Evolutionary conservation across 1,140 invertebrate genomes (phyloP).

Genomic region (Lycorma delicatula): DNA sequence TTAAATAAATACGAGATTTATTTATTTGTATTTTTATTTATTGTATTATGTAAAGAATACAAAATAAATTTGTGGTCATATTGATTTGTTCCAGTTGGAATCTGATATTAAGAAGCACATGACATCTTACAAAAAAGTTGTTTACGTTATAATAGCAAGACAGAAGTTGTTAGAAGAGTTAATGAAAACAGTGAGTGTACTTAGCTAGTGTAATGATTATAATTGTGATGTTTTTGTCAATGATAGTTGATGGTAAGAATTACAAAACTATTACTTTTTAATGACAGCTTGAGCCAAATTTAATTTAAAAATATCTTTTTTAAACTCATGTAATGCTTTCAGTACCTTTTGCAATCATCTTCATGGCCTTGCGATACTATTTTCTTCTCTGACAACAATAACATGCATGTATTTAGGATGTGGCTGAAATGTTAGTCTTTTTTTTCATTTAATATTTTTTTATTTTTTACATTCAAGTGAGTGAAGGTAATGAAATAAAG

Average conservation of each 20-base stretch:
- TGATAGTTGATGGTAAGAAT: not conserved
- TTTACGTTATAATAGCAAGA: not conserved
- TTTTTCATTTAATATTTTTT: no score
- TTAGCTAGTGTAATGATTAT: not conserved
- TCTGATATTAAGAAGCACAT: conserved; percentile 2
- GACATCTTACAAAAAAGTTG: not conserved
- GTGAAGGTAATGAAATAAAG: no score
- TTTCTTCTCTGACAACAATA: no score
- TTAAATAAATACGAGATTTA: no score
- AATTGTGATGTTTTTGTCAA: not conserved
- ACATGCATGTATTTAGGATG: no score
- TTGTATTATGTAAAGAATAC: no score
- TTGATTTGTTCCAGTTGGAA: not conserved
- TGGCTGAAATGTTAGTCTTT: no score
- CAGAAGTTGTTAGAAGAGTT: not conserved
- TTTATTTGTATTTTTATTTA: no score
- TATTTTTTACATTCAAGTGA: no score
- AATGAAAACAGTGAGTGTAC: not conserved
- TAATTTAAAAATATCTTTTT: not conserved
- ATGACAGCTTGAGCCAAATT: not conserved
- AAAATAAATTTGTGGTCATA: no score
- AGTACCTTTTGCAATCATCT: no score
- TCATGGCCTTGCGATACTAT: no score
- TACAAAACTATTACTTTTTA: not conserved
- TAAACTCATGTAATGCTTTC: not conserved